Conservation (phyloP, 1,140 invertebrate genomes). For the Melipona quadrifasciata region DNA sequence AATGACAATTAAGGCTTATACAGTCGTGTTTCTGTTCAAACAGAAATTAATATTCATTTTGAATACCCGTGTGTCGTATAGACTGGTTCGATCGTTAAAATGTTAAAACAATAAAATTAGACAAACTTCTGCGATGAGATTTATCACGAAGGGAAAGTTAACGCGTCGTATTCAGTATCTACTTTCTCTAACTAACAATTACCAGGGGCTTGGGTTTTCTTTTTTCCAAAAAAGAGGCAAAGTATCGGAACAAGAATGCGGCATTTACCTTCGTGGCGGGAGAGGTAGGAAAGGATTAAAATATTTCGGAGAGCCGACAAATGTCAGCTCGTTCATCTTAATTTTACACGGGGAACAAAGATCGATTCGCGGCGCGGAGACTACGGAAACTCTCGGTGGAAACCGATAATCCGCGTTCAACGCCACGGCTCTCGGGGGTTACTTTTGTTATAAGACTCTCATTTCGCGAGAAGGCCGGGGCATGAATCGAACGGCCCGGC, state of each 20-base stretch:
- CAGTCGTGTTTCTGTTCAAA: too few species aligned
- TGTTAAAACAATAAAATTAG: too few species aligned
- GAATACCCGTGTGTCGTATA: too few species aligned
- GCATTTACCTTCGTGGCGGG: not conserved
- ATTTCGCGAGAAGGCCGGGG: slow-evolving; percentile 54
- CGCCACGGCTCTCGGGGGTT: slow-evolving; percentile 57
- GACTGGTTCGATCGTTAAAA: too few species aligned
- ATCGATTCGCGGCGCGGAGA: slow-evolving; percentile 41
- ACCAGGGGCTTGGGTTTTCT: too few species aligned
- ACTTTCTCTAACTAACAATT: too few species aligned
- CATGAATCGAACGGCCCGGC: slow-evolving; percentile 64
- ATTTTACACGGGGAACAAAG: slow-evolving; percentile 35
- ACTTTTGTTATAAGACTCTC: slow-evolving; percentile 67
- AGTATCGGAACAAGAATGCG: not conserved
- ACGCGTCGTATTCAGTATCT: too few species aligned
- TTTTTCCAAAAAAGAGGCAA: too few species aligned
- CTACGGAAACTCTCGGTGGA: slow-evolving; percentile 31
- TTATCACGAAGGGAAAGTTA: too few species aligned
- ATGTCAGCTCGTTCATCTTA: slow-evolving; percentile 7
- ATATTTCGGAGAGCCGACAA: not conserved
- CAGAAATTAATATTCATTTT: too few species aligned
- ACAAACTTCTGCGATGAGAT: too few species aligned
- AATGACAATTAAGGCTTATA: too few species aligned
- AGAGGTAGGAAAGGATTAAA: not conserved
- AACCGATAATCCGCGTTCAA: slow-evolving; percentile 58